Conservation (phyloP, 2,797 vertebrate genomes). For the Thripadectes ignobilis region DNA sequence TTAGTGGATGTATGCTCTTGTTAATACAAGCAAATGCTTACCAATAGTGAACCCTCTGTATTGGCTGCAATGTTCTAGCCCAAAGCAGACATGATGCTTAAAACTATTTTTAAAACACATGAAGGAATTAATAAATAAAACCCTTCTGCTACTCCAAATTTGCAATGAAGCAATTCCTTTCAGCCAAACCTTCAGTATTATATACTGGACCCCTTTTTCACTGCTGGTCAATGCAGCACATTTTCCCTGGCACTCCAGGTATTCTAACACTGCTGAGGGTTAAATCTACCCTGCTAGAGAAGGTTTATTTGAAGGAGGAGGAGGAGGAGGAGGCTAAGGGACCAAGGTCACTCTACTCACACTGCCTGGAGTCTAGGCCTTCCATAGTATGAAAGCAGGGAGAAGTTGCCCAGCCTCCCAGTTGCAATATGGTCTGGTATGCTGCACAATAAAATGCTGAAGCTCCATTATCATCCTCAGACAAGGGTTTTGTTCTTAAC, state of each 20-base stretch:
- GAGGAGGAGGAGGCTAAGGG: background rate
- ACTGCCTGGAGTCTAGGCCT: background rate
- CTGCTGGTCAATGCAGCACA: background rate
- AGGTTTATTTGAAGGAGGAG: background rate
- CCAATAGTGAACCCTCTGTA: background rate
- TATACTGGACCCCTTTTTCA: background rate
- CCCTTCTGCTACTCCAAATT: background rate
- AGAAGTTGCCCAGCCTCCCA: background rate
- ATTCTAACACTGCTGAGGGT: background rate
- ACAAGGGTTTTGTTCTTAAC: background rate
- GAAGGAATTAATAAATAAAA: slow-evolving; percentile 10
- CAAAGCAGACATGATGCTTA: background rate
- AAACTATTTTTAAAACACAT: background rate
- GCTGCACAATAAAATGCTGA: background rate
- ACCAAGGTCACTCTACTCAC: background rate
- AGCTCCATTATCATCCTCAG: background rate
- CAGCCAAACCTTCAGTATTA: background rate
- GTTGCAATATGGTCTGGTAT: background rate
- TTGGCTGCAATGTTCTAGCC: background rate
- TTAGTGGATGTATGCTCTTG: background rate
- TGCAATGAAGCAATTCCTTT: background rate
- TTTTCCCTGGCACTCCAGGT: background rate
- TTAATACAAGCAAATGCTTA: background rate
- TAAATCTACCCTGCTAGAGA: background rate
- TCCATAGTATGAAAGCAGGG: background rate